Base-by-base conservation (phyloP, 2,888 invertebrate species). In the Scaptodrosophila latifasciaeformis region DNA sequence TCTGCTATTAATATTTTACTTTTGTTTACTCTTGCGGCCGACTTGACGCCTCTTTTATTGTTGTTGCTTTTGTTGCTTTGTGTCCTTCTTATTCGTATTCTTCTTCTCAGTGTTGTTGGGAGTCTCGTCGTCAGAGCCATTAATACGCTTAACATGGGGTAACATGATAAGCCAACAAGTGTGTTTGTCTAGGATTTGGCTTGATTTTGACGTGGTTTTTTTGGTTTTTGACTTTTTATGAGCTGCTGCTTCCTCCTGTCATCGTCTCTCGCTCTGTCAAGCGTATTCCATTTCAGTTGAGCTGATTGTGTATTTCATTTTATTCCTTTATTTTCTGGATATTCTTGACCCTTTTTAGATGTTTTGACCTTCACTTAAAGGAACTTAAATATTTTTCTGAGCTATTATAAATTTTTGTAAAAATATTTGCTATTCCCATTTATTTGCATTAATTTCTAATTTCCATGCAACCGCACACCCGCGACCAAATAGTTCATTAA, bases 141-240 rank as follows among this genome's bases (percentile, higher is more conserved):
- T 74, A 77, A 80, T 70, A 65, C 67, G 67, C 70, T 70, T 74
- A 77, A 77, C 75, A 67, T 70, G 65, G 64, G 70, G 61, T 62
- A 80, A 77, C 75, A 68, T 64, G 81, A 77, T 75, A 75, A 68
- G 78, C 68, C 60, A 68, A 78, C 64, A 80, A 80, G 81, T 70
- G 63, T 75, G 78, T 80, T 78, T 76, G 71, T 64, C 71, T 78
- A 72, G 72, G 76, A 42, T 68, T 69, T 71, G 72, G 69, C 76
- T 72, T 66, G 72, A 64, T n/a, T 31, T 31, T 10, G 31, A 31
- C 31, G 4, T 31, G 31, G 31, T 12, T 76, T 24, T 42, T 24
- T 42, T 12, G 24, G 27, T 43, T 29, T 27, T 27, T 24, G 40
- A 6, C 39, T 3, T 39, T 43, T 29, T 21, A 9, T 31, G 31